Evolutionary conservation across 2,797 vertebrate genomes (phyloP).

Genomic region (Chrysocyon brachyurus): DNA sequence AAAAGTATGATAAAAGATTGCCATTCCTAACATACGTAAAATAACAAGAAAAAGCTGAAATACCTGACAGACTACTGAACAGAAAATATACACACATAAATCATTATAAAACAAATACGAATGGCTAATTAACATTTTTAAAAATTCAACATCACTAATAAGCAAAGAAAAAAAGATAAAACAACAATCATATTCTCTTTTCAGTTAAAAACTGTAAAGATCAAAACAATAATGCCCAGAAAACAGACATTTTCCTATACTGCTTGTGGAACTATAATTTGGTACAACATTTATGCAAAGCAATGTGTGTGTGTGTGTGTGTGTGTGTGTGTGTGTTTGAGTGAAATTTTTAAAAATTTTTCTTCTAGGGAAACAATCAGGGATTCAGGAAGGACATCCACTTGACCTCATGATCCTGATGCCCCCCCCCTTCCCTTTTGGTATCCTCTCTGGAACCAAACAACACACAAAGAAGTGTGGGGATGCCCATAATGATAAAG

Average conservation of each 20-base stretch:
- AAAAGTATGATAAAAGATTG: slow-evolving; percentile 14
- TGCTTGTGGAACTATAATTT: background rate
- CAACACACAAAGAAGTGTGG: background rate
- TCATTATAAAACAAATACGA: background rate
- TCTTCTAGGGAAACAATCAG: background rate
- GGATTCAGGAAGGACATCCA: background rate
- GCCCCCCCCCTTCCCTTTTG: background rate
- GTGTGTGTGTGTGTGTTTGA: background rate
- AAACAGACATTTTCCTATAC: background rate
- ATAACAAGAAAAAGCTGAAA: slow-evolving; percentile 37
- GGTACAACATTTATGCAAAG: background rate
- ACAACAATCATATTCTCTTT: background rate
- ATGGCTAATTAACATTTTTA: background rate
- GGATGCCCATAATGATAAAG: background rate
- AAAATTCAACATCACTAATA: background rate
- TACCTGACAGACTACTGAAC: background rate
- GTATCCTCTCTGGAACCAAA: background rate
- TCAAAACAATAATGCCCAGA: background rate
- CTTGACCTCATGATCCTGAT: background rate
- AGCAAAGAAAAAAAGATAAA: background rate
- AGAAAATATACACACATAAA: background rate
- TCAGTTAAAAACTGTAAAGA: background rate
- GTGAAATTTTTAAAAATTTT: background rate
- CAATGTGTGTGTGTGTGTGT: background rate
- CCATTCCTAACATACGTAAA: slow-evolving; percentile 8